Evolutionary conservation across 2,113 vertebrate genomes (phyloP), one percentile per base, ranked within the genome.

Genomic region (Girardinichthys multiradiatus): DNA sequence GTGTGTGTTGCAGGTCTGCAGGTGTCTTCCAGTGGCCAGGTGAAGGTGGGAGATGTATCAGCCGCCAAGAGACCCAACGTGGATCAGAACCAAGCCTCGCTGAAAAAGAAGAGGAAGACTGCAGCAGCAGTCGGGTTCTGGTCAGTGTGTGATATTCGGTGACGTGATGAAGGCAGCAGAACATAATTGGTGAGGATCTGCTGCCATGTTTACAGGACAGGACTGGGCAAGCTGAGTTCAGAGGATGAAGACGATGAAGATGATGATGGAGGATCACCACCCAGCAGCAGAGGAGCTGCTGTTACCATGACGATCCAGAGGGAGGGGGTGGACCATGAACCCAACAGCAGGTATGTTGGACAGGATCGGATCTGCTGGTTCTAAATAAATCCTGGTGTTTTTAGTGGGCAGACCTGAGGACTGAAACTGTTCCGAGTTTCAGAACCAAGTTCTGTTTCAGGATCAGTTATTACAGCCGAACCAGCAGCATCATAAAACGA

Each of bases 1-100:
- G n/a, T 64, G 24, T 42, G 11, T 68, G 72, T 59, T 19, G n/a
- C 76, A 99, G 98, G 97, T 39, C 94, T 99, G 84, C 97, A 98
- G 88, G 97, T 94, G 11, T 92, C 95, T 8, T 97, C 95, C 51
- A 95, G 96, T 86, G 87, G 87, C 29, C 62, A 90, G 70, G 95
- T 94, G 3, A 94, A 86, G 0, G 92, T 86, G 2, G 94, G 90
- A 4, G 84, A 90, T 0, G 70, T 7, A 28, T 33, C 89, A 0
- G 58, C 82, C 2, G 80, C 89, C 13, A 98, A 97, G 80, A 93
- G 96, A 1, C 37, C 81, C 37, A 0, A n/a, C 57, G 7, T 58
- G 0, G 81, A 72, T 7, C 73, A 77, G 0, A 88, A 66, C 51
- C 24, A 76, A 28, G 81, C 79, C 24, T 77, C 92, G 3, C 76